phyloP scores from a whole-genome alignment of 1,140 invertebrate genomes.

The Leptonema lineaticorne region DNA sequence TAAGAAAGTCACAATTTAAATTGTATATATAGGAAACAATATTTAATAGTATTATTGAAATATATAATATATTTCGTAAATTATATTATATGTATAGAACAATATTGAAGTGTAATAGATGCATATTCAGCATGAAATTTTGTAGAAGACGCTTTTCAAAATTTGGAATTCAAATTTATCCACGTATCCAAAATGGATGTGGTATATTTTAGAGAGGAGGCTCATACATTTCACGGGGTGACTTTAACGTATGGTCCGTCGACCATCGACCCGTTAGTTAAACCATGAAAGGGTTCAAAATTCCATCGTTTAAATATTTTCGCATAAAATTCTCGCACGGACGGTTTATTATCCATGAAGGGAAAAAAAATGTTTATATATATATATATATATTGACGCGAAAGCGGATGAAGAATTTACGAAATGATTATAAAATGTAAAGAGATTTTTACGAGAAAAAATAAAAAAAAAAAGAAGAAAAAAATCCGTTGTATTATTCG shows the following conservation, averaged over 20 bases:
- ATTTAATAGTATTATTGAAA: no score
- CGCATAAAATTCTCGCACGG: no score
- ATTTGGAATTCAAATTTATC: slow-evolving; percentile 4
- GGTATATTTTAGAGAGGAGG: background rate
- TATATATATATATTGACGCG: no score
- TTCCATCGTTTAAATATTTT: no score
- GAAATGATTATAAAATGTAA: no score
- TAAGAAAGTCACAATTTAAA: no score
- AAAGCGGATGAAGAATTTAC: no score
- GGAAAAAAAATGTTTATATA: no score
- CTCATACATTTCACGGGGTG: slow-evolving; percentile 6
- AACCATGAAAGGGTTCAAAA: slow-evolving; percentile 11
- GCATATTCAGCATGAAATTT: background rate
- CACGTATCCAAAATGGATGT: background rate
- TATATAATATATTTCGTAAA: background rate
- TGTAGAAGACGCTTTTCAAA: background rate
- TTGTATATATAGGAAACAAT: no score
- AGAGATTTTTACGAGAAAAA: no score
- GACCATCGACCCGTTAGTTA: background rate
- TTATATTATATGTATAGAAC: background rate
- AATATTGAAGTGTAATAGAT: no score
- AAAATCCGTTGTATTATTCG: slow-evolving; percentile 14
- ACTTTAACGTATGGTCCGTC: slow-evolving; percentile 4
- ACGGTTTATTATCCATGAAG: no score
- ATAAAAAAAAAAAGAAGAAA: background rate